Base-by-base conservation (phyloP, 2,113 vertebrate genomes). In the Lanius ludovicianus region DNA sequence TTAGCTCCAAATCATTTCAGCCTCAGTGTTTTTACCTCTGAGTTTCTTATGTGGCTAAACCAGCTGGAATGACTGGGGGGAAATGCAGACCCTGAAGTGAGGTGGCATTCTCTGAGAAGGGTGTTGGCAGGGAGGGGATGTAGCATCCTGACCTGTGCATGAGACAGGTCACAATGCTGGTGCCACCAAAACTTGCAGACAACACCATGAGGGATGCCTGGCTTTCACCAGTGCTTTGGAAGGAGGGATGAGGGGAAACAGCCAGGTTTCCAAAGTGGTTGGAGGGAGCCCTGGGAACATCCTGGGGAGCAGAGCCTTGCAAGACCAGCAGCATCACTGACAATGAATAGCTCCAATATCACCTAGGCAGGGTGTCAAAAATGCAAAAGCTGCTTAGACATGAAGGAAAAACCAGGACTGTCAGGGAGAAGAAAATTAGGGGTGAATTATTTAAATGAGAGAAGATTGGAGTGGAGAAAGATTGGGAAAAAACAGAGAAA, bases 151-250 rank as follows among this genome's bases (percentile, higher is more conserved):
- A 81, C 8, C 23, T 62, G 22, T 69, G 27, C 19, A 5, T 3
- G 16, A 74, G 62, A 49, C 87, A 59, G 35, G 23, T 49, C 22
- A 28, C 37, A n/a, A 9, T 4, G 16, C 14, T 14, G 13, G 19
- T 44, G 52, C 65, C 53, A 84, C 41, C 15, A 56, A 63, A 60
- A 35, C 47, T 11, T 59, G 35, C 13, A 68, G 33, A 20, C 2
- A 42, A 2, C 0, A 1, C 60, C 13, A 0, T 7, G 47, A 68
- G 49, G 57, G 15, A 5, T 13, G 46, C 16, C 52, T 62, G 69
- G n/a, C 21, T 82, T 63, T 46, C 57, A 41, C 8, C 49, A 30
- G 27, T 8, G 53, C 33, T 68, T 44, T 30, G 46, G 2, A 7
- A 24, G 7, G 7, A 52, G 24, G 1, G 41, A 19, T 13, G 17